Evolutionary conservation across 23 tunicate species (phyloP), one percentile per base, ranked within the genome.

Genomic region (Halocynthia aurantium): DNA sequence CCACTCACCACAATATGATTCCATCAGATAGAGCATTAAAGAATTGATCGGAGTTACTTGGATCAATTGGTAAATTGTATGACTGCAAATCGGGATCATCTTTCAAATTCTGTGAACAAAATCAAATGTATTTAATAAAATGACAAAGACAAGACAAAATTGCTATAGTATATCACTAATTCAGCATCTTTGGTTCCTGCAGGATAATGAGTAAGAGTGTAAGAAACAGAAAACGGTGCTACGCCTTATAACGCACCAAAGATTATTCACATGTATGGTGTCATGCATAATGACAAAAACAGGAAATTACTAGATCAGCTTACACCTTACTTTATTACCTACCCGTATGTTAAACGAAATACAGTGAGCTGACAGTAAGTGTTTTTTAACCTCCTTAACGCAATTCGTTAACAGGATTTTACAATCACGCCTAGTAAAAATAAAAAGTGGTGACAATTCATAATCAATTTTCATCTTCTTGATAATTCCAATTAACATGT

Each of bases 21-120:
- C 98, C 98, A 79, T 92, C 98, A 6, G 71, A 67, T 7, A 86
- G 22, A 6, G 74, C 72, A 51, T 67, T 0, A 68, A 86, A 92
- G 51, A 92, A 74, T 8, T 78, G 72, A 0, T 86, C 88, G 0
- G 64, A n/a, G 17, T 58, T 69, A 55, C 77, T 62, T 22, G 81
- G 77, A 40, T 88, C 75, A 50, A 86, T 57, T 5, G 78, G 78
- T 13, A 74, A 31, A 8, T 13, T 54, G 52, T 62, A 57, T 7
- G 52, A 11, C 44, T 78, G 64, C 22, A 96, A 86, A 60, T 96
- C 99, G 13, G 91, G 82, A 72, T 96, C 99, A 17, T 96, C 80
- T 66, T 80, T 82, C 69, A 96, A 80, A 70, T 76, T 75, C 98
- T 92, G 81, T 0, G 61, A 73, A 50, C 15, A 81, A 15, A 13